phyloP scores from a whole-genome alignment of 2,888 invertebrate genomes.

The Melieria omissa region DNA sequence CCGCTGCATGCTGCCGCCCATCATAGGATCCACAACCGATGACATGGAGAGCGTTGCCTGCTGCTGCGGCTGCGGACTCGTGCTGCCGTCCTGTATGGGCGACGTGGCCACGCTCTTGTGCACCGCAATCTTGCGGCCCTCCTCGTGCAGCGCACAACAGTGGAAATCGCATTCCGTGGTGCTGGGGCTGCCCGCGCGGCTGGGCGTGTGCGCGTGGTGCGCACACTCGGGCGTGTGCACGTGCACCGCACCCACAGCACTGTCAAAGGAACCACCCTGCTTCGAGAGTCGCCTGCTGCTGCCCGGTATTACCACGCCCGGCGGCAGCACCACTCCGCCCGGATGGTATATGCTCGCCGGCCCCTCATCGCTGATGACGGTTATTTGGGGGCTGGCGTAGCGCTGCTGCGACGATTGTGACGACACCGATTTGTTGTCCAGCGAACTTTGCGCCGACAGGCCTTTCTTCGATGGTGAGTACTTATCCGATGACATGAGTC shows the following conservation, averaged over 20 bases:
- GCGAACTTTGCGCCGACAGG: conserved; percentile 72
- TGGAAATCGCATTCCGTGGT: conserved; percentile 92
- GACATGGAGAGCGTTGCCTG: conserved; percentile 57
- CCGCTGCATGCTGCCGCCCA: conserved; percentile 64
- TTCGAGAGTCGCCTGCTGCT: conserved; percentile 69
- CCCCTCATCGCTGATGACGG: conserved; percentile 94
- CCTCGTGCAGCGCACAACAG: conserved; percentile 94
- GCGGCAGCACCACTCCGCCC: conserved; percentile 59
- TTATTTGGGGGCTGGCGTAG: conserved; percentile 84
- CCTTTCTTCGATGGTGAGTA: conserved; percentile 68
- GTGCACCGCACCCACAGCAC: conserved; percentile 75
- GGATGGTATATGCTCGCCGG: conserved; percentile 70
- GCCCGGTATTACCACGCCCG: conserved; percentile 63
- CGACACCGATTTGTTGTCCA: conserved; percentile 72
- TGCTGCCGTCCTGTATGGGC: conserved; percentile 84
- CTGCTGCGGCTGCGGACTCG: conserved; percentile 74
- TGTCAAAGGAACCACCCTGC: conserved; percentile 77
- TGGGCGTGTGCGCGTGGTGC: conserved; percentile 76
- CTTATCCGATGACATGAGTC: conserved; percentile 64
- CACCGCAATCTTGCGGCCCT: conserved; percentile 89
- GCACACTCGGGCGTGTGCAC: conserved; percentile 86
- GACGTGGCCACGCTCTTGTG: conserved; percentile 94
- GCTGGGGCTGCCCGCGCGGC: conserved; percentile 74
- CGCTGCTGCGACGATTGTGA: conserved; percentile 67
- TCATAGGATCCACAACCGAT: conserved; percentile 66